These are phyloP conservation scores for Parthenolecanium corni DNA, from an alignment of 2,888 invertebrate genomes.

Conservation along the genomic window DNA sequence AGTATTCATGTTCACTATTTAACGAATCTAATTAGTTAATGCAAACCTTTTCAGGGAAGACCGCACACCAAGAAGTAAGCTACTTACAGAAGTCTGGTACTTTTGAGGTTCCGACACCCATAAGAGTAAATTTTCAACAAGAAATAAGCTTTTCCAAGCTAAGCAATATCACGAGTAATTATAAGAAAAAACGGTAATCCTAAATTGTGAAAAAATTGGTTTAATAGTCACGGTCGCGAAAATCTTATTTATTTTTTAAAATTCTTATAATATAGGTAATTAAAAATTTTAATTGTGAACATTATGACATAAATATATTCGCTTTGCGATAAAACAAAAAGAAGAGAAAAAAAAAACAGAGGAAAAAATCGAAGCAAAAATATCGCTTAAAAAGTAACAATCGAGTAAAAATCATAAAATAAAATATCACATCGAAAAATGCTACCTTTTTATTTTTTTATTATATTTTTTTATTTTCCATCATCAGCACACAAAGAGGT, in stretches of 20 bases:
- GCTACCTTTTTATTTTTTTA: constrained; percentile 16
- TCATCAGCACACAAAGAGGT: constrained; percentile 17
- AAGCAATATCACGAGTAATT: too few relatives aligned
- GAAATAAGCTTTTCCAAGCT: too few relatives aligned
- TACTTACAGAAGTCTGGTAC: too few relatives aligned
- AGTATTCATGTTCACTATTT: too few relatives aligned
- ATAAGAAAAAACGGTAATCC: too few relatives aligned
- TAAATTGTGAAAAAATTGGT: too few relatives aligned
- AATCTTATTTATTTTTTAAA: background rate
- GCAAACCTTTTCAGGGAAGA: too few relatives aligned
- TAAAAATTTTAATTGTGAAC: constrained; percentile 17
- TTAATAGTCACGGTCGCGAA: constrained; percentile 2
- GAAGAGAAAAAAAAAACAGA: background rate
- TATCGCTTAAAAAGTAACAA: constrained; percentile 2
- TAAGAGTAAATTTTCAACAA: too few relatives aligned
- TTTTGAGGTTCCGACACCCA: too few relatives aligned
- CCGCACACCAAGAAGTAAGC: too few relatives aligned
- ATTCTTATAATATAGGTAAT: constrained; percentile 14
- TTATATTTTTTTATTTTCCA: background rate
- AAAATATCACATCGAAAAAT: constrained; percentile 27
- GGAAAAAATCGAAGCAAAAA: constrained; percentile 14
- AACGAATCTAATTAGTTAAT: too few relatives aligned
- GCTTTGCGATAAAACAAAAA: constrained; percentile 25
- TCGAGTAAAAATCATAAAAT: constrained; percentile 25
- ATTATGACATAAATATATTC: constrained; percentile 17